Conservation (phyloP, 2,113 vertebrate genomes). For the Scopus umbretta region DNA sequence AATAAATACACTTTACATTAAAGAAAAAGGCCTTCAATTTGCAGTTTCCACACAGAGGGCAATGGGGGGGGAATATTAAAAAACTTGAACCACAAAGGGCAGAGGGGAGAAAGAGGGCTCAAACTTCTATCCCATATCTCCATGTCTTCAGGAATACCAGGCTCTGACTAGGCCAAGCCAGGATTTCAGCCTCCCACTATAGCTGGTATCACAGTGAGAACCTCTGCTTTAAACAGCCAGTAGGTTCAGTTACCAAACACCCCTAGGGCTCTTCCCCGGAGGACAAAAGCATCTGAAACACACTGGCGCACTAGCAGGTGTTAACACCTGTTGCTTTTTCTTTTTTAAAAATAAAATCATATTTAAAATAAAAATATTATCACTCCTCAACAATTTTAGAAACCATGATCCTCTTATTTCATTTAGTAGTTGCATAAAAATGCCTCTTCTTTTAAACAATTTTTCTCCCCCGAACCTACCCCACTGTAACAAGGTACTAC, state of each 20-base stretch:
- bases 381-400: constrained; percentile 74
- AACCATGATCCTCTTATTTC: constrained; percentile 70
- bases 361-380: constrained; percentile 78
- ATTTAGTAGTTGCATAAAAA: constrained; percentile 72
- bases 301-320: constrained; percentile 16
- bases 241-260: not conserved
- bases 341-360: constrained; percentile 50
- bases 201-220: not conserved
- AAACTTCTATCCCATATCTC: constrained; percentile 59
- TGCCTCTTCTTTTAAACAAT: constrained; percentile 65
- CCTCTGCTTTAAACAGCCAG: not conserved
- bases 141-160: constrained; percentile 40
- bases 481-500: constrained; percentile 66
- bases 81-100: constrained; percentile 69
- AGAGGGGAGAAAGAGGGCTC: constrained; percentile 63
- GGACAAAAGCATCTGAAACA: constrained; percentile 12
- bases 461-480: constrained; percentile 61
- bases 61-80: constrained; percentile 13
- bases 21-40: constrained; percentile 81
- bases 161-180: constrained; percentile 4
- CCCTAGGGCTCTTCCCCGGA: not conserved
- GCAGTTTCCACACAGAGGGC: constrained; percentile 74
- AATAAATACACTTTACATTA: constrained; percentile 88
- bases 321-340: constrained; percentile 55
- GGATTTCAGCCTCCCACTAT: not conserved